Evolutionary conservation across 1,140 invertebrate genomes (phyloP), one percentile per base, ranked within the genome.

Genomic region (Orussus abietinus): DNA sequence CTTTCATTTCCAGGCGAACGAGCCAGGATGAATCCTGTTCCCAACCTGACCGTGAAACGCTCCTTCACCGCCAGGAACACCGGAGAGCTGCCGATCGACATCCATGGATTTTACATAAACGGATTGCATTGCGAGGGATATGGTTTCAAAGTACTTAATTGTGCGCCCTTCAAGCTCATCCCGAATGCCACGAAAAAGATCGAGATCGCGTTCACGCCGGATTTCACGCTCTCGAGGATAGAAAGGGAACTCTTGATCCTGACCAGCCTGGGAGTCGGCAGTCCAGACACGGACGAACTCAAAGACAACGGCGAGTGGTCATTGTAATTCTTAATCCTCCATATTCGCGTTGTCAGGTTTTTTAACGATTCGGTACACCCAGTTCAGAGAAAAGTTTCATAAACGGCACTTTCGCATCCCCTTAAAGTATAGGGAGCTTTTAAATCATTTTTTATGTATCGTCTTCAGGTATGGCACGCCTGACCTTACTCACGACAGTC

Each of bases 161-260:
- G 94, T 69, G 75, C 79, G 15, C 80, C 86, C 6, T 93, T 96
- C 63, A 74, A 80, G 26, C 74, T 98, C 22, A 69, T 73, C 38
- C 88, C 92, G 10, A 95, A 96, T 69, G 80, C 79, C 6, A 87
- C 84, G n/a, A 80, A 79, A 52, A 86, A 86, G 62, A 83, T 98
- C 18, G 90, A 96, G 57, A 88, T 97, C 51, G 85, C 88, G 38
- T 96, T 94, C 66, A 90, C 89, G 1, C 87, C 94, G 5, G 95
- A 98, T 75, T 96, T 94, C 61, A 92, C 93, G 3, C 75, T 94
- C 42, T 82, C 89, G 0, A 79, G 84, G 42, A 80, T 93, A 15
- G 77, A 85, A 44, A 78, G 89, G 10, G 68, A 76, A 26, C 74
- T 82, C 18, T 69, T 73, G 47, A 74, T 80, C 47, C 69, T 74